These are phyloP conservation scores for Tridacna crocea DNA, from an alignment of 2,888 invertebrate species.

Conservation along the genomic window DNA sequence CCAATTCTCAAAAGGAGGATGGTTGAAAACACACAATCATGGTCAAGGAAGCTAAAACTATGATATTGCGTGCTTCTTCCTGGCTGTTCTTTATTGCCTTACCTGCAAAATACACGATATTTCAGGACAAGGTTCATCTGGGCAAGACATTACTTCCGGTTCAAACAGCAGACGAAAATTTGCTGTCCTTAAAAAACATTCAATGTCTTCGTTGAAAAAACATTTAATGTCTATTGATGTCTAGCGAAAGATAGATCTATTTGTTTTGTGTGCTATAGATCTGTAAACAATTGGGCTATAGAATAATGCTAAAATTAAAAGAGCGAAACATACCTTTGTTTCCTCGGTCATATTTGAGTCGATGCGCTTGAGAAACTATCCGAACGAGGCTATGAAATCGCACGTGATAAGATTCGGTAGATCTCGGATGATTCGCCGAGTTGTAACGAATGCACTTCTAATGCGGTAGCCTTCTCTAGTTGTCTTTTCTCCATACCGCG, in stretches of 20 bases:
- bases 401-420: too few species aligned
- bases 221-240: too few species aligned
- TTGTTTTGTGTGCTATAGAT: too few species aligned
- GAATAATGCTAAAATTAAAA: not conserved
- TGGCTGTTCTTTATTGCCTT: not conserved
- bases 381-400: not conserved
- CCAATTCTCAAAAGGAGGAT: not conserved
- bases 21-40: not conserved
- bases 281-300: too few species aligned
- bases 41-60: not conserved
- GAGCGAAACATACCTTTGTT: not conserved
- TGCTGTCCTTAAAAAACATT: not conserved
- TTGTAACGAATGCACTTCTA: too few species aligned
- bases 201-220: not conserved
- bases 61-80: not conserved
- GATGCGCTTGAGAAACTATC: not conserved
- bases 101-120: not conserved
- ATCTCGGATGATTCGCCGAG: too few species aligned
- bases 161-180: not conserved
- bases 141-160: not conserved
- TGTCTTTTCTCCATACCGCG: too few species aligned
- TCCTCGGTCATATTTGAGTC: not conserved
- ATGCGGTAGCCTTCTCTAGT: too few species aligned
- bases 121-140: not conserved
- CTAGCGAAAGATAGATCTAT: not conserved